phyloP scores from a whole-genome alignment of 2,797 vertebrate species.

The Platalea minor region DNA sequence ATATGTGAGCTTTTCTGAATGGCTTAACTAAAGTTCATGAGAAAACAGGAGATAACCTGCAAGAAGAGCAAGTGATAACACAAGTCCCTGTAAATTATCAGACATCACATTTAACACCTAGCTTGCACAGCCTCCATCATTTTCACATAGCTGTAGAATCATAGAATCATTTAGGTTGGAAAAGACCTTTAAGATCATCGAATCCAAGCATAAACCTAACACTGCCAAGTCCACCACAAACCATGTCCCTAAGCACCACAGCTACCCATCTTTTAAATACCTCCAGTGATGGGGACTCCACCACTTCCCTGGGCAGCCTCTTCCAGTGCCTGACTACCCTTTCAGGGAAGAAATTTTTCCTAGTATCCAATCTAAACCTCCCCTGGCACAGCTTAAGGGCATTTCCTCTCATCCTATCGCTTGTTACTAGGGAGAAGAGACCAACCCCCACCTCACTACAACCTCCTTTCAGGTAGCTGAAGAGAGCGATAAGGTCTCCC shows the following conservation, averaged over 20 bases:
- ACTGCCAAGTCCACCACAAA: background rate
- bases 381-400: too few relatives aligned
- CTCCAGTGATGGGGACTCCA: background rate
- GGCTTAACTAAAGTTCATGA: background rate
- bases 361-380: too few relatives aligned
- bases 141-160: background rate
- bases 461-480: too few relatives aligned
- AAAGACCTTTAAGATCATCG: background rate
- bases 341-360: too few relatives aligned
- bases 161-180: background rate
- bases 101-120: background rate
- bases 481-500: too few relatives aligned
- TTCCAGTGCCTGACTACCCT: too few relatives aligned
- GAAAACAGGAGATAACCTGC: background rate
- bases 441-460: too few relatives aligned
- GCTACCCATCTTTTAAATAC: background rate
- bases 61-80: background rate
- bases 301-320: too few relatives aligned
- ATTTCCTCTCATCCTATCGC: too few relatives aligned
- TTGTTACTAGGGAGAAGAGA: too few relatives aligned
- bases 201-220: background rate
- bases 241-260: background rate
- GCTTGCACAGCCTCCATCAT: background rate
- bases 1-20: background rate
- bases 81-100: background rate